Conservation (phyloP, 2,888 invertebrate species). For the Eupithecia centaureata region DNA sequence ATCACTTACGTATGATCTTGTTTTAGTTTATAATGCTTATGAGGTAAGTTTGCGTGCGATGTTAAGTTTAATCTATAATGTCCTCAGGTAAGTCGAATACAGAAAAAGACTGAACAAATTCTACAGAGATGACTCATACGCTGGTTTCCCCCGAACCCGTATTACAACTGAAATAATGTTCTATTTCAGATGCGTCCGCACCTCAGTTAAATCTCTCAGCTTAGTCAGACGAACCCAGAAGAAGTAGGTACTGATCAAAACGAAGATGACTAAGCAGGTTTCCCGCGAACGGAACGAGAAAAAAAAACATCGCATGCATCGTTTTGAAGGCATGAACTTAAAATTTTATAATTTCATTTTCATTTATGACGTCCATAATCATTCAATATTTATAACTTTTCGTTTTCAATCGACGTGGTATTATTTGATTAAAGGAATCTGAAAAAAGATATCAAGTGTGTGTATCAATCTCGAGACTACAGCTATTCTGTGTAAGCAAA, state of each 20-base stretch:
- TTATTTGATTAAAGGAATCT: neutral
- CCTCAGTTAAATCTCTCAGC: neutral
- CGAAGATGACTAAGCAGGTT: neutral
- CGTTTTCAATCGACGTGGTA: neutral
- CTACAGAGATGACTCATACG: neutral
- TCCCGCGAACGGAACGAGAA: neutral
- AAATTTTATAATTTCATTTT: too few relatives aligned
- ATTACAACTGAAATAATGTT: neutral
- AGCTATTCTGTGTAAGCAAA: constrained; percentile 42
- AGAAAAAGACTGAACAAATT: neutral
- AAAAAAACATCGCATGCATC: too few relatives aligned
- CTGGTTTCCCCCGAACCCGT: neutral
- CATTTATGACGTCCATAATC: too few relatives aligned
- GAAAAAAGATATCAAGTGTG: constrained; percentile 3
- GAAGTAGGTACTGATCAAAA: neutral
- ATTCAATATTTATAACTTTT: too few relatives aligned
- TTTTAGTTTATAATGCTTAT: neutral
- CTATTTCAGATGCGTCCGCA: neutral
- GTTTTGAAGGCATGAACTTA: too few relatives aligned
- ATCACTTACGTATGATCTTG: too few relatives aligned
- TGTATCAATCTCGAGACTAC: neutral
- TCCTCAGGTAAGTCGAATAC: neutral
- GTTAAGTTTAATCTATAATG: neutral
- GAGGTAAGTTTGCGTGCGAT: neutral
- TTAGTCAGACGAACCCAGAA: neutral